Conservation (phyloP, 2,113 vertebrate genomes). For the Rhabdornis inornatus region DNA sequence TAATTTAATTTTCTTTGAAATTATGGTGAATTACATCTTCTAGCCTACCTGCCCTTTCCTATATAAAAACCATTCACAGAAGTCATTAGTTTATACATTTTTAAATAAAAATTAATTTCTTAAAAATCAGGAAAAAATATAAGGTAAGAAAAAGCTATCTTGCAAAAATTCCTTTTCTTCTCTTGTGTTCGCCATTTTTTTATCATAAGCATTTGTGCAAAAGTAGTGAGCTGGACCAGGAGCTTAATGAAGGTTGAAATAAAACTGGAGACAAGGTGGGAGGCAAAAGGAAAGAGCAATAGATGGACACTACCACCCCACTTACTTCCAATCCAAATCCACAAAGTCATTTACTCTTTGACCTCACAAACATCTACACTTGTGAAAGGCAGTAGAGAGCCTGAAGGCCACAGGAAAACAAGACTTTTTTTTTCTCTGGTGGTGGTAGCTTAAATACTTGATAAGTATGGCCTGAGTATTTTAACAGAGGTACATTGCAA, state of each 20-base stretch:
- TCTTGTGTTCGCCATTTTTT: not conserved
- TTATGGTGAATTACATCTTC: not conserved
- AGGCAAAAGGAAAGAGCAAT: not conserved
- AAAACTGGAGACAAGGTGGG: not conserved
- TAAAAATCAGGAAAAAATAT: not conserved
- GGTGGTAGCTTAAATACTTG: not conserved
- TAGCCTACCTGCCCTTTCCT: not conserved
- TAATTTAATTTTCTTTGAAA: not conserved
- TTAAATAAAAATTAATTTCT: not conserved
- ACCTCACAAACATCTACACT: not conserved
- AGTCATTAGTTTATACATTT: not conserved
- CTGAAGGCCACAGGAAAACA: not conserved
- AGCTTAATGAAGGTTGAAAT: not conserved
- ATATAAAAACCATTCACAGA: not conserved
- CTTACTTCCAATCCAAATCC: not conserved
- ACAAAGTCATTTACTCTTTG: not conserved
- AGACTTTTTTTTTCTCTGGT: not conserved
- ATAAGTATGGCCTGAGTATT: not conserved
- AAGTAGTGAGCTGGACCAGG: not conserved
- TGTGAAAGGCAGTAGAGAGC: not conserved
- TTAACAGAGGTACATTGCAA: not conserved
- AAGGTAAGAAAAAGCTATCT: not conserved
- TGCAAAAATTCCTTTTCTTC: not conserved
- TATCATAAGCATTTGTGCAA: not conserved
- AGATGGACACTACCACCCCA: not conserved